Evolutionary conservation across 2,113 vertebrate genomes (phyloP), one percentile per base, ranked within the genome.

Genomic region (Xiphophorus couchianus): DNA sequence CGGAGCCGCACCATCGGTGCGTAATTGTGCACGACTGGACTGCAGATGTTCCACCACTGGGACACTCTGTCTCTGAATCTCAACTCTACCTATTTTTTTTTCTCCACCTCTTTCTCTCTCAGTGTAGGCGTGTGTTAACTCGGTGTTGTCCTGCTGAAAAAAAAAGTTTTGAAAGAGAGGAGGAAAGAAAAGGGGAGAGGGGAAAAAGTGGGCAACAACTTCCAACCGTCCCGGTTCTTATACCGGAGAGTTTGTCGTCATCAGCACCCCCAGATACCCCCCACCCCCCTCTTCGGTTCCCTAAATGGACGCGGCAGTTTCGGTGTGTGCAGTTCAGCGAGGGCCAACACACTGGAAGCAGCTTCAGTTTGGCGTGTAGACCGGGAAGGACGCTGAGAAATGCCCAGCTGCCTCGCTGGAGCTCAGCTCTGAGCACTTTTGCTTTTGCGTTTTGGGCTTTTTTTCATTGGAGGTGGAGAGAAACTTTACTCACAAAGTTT

Each of bases 271-370:
- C 80, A 79, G 86, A 80, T 82, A 73, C n/a, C 76, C 69, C 85
- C 78, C 79, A 54, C 71, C 87, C 81, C 79, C 63, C 71, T 85
- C 81, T 65, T 76, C 67, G 30, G 72, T 79, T 90, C 91, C 84
- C 91, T 93, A 92, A 91, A 94, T 94, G 93, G 94, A 94, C 93
- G 92, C 92, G 89, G 62, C 88, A 91, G 90, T 84, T 87, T 90
- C 74, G 92, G 87, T 92, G 78, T 87, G 62, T 91, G 88, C 91
- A 94, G 90, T 91, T 88, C 91, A 93, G 86, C 87, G 82, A 87
- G 89, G 93, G 93, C 93, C 93, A 84, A 91, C 91, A 89, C 92
- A 90, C 82, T 90, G 91, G 78, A 89, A 90, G 84, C 84, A 87
- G 83, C 90, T 88, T 90, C 78, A 87, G 71, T 91, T 86, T 89